These are phyloP conservation scores for Myioborus miniatus DNA, from an alignment of 2,797 vertebrate genomes.

Conservation along the genomic window DNA sequence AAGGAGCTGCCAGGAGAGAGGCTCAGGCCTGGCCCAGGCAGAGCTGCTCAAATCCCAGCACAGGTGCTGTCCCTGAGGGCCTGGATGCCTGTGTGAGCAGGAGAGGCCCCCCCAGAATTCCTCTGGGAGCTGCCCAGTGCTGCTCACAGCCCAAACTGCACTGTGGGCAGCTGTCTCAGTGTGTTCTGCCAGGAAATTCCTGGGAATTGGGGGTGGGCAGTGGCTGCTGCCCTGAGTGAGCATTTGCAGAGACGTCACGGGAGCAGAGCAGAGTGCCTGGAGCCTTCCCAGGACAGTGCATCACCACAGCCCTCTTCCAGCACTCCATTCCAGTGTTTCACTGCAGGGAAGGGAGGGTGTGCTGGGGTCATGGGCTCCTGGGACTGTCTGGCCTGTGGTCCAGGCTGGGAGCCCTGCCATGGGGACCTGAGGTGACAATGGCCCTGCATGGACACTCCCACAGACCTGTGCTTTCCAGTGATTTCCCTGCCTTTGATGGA, in stretches of 20 bases:
- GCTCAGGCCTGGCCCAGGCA: too few species aligned
- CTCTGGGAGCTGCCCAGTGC: neutral
- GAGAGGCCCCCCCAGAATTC: neutral
- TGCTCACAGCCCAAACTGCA: neutral
- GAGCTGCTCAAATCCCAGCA: neutral
- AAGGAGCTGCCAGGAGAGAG: neutral
- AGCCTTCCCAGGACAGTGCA: neutral
- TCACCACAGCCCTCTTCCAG: neutral
- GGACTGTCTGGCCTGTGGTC: neutral
- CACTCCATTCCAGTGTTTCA: neutral
- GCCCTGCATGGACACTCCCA: neutral
- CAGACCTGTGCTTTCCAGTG: neutral
- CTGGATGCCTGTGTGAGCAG: neutral
- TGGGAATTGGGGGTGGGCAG: neutral
- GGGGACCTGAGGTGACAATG: neutral
- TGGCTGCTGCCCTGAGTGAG: neutral
- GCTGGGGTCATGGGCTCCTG: neutral
- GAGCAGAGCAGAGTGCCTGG: neutral
- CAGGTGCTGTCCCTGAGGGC: neutral
- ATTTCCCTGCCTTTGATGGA: neutral
- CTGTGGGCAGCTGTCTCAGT: neutral
- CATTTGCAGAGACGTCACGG: neutral
- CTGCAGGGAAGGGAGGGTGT: rapidly evolving
- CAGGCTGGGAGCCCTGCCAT: neutral
- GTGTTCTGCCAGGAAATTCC: neutral